Percentiles rank a stretch among this genome's conserved stretches.
Evolutionary conservation across 1,140 invertebrate genomes (phyloP).

Genomic region (Drosophila ambigua): DNA sequence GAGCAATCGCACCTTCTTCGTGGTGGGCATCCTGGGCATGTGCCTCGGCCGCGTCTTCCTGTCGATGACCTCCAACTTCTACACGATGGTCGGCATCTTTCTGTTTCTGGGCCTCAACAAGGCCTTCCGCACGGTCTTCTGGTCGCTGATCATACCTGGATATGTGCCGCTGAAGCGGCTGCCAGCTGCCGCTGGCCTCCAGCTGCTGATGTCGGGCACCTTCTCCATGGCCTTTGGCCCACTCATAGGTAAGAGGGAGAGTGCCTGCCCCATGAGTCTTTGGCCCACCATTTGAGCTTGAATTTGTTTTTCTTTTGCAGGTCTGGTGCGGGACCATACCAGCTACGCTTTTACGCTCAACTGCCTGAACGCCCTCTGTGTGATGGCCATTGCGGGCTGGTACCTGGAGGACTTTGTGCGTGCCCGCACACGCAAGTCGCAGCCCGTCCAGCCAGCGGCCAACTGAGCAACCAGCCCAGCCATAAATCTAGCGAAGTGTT

Average conservation of each 20-base stretch:
- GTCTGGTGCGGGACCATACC: constrained; percentile 86
- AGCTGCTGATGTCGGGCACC: constrained; percentile 86
- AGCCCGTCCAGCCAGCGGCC: constrained; percentile 23
- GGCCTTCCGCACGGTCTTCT: constrained; percentile 87
- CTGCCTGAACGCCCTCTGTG: constrained; percentile 85
- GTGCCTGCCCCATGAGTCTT: no score
- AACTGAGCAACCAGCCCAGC: constrained; percentile 23
- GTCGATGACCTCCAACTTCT: constrained; percentile 84
- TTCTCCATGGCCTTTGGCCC: constrained; percentile 86
- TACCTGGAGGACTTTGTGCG: constrained; percentile 69
- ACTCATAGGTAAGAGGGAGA: constrained; percentile 84
- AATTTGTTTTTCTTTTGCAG: constrained; percentile 62
- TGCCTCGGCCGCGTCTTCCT: constrained; percentile 86
- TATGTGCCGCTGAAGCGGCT: constrained; percentile 87
- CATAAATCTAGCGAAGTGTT: constrained; percentile 55
- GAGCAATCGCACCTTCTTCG: constrained; percentile 88
- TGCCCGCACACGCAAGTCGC: constrained; percentile 47
- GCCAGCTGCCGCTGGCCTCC: constrained; percentile 87
- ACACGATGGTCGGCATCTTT: constrained; percentile 84
- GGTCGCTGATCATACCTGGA: constrained; percentile 87
- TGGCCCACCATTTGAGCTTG: background rate
- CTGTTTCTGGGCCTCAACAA: constrained; percentile 87
- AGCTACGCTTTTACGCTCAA: constrained; percentile 86
- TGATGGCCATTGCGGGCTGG: constrained; percentile 68
- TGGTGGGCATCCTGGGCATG: constrained; percentile 87